Evolutionary conservation across 2,113 vertebrate genomes (phyloP), one percentile per base, ranked within the genome.

Genomic region (Nothobranchius furzeri): DNA sequence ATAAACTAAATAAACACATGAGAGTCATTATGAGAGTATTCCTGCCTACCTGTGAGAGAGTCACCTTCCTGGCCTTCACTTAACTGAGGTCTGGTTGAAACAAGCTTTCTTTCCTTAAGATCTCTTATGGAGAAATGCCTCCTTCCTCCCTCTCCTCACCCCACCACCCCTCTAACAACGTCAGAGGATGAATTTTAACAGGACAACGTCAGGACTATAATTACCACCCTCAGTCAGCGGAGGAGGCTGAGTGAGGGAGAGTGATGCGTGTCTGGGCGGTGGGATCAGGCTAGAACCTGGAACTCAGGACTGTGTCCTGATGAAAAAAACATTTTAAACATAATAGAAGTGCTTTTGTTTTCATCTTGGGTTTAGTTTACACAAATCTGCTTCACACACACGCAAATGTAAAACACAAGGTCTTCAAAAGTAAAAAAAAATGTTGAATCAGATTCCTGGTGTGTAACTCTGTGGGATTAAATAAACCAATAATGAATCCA

Each of bases 181-280:
- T 86, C 76, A 82, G 61, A 62, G 63, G 66, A 63, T 4, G 10
- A 63, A 66, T 85, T 86, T 77, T 79, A 78, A 73, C 79, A 78
- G 67, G 37, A 54, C 35, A 40, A 60, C 64, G 80, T 82, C 72
- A 83, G 65, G 71, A 72, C 83, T 88, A 89, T 80, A 88, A 79
- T 87, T 75, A 85, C 60, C 43, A 1, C 54, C 15, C 60, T 10
- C 12, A 11, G 6, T 46, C 59, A 72, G 60, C 65, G 17, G 17
- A 52, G 48, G 60, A 55, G 61, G 49, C 11, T 9, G 58, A 69
- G 66, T 9, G 58, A 69, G 66, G 57, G 15, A 17, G 36, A 14
- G 68, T 56, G 67, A 77, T 63, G 65, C 30, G 75, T 58, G 60
- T 76, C 52, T 65, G 7, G 48, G 52, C 60, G 13, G n/a, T 48